Evolutionary conservation across 1,140 invertebrate genomes (phyloP).

Genomic region (Panagrolaimus sp.): DNA sequence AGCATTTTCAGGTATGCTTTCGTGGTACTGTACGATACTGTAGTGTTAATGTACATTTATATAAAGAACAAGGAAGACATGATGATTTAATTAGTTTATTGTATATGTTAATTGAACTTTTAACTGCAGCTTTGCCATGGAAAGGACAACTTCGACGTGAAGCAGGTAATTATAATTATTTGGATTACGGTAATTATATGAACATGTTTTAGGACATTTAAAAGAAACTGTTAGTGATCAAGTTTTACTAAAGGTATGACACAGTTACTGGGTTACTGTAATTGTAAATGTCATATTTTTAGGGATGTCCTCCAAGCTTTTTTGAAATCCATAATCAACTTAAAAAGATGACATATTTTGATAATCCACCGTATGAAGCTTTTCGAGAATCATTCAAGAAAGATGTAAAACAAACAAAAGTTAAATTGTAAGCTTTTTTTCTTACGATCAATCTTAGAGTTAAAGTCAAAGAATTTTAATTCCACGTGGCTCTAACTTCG

Average conservation of each 20-base stretch:
- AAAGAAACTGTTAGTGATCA: slow-evolving; percentile 36
- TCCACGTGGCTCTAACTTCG: too few species aligned
- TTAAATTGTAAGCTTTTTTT: slow-evolving; percentile 25
- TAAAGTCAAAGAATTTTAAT: too few species aligned
- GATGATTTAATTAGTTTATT: slow-evolving; percentile 24
- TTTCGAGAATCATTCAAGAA: slow-evolving; percentile 30
- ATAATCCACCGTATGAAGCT: slow-evolving; percentile 34
- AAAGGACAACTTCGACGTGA: slow-evolving; percentile 40
- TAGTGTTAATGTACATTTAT: slow-evolving; percentile 28
- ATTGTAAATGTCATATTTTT: background rate
- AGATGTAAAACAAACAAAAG: slow-evolving; percentile 30
- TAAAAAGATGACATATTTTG: slow-evolving; percentile 39
- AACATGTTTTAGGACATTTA: too few species aligned
- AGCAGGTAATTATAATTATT: too few species aligned
- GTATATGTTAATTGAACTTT: slow-evolving; percentile 65
- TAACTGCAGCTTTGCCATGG: slow-evolving; percentile 96
- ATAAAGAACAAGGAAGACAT: slow-evolving; percentile 34
- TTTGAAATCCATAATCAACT: slow-evolving; percentile 27
- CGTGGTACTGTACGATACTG: slow-evolving; percentile 95
- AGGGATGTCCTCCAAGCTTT: slow-evolving; percentile 39
- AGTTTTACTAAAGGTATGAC: slow-evolving; percentile 19
- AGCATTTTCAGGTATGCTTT: slow-evolving; percentile 25
- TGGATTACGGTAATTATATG: too few species aligned
- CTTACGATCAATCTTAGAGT: too few species aligned
- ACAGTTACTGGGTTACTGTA: background rate